Evolutionary conservation across 2,888 invertebrate species (phyloP).

Genomic region (Drosophila macrospina): DNA sequence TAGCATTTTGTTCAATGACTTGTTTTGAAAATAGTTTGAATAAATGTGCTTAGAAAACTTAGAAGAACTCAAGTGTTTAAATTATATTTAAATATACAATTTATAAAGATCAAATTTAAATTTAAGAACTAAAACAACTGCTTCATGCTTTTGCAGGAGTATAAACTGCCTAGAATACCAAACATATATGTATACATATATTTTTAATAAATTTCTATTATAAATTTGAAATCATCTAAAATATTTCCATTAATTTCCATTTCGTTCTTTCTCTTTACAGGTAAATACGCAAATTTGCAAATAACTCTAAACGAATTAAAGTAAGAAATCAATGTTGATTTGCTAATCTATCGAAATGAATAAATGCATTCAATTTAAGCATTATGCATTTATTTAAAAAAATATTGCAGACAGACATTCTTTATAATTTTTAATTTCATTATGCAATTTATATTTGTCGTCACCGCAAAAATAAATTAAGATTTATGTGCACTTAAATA

Average conservation of each 20-base stretch:
- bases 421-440: conserved; percentile 22
- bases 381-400: background rate
- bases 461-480: conserved; percentile 55
- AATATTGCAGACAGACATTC: background rate
- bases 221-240: background rate
- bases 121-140: too few species aligned
- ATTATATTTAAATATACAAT: too few species aligned
- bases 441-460: conserved; percentile 25
- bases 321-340: background rate
- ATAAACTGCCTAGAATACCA: too few species aligned
- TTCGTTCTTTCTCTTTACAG: conserved; percentile 2
- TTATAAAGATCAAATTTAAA: too few species aligned
- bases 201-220: too few species aligned
- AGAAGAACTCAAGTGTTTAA: too few species aligned
- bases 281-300: conserved; percentile 3
- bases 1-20: too few species aligned
- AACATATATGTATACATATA: too few species aligned
- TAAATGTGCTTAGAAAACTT: too few species aligned
- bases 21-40: too few species aligned
- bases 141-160: too few species aligned
- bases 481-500: conserved; percentile 66
- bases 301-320: background rate
- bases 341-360: background rate
- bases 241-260: background rate
- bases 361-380: conserved; percentile 1